Evolutionary conservation across 2,888 invertebrate species (phyloP).

Genomic region (Lycophotia porphyrea): DNA sequence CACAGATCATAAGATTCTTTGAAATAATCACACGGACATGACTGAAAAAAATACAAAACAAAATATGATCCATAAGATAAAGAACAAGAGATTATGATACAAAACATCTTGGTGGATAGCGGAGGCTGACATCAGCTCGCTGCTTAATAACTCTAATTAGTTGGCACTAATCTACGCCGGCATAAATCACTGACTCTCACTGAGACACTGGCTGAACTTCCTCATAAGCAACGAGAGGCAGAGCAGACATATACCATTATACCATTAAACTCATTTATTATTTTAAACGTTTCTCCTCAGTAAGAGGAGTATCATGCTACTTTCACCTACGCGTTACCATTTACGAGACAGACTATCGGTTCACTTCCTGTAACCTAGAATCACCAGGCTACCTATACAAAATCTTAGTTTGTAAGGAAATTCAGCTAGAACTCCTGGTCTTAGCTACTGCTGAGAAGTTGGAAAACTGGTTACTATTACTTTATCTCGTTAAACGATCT

Average conservation of each 20-base stretch:
- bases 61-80: conserved; percentile 1
- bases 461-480: conserved; percentile 3
- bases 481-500: neutral
- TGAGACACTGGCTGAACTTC: neutral
- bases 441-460: too few relatives aligned
- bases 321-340: neutral
- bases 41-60: neutral
- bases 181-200: conserved; percentile 39
- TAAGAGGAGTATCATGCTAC: neutral
- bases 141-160: conserved; percentile 53
- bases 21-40: neutral
- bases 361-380: neutral
- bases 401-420: neutral
- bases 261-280: too few relatives aligned
- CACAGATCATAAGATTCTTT: neutral
- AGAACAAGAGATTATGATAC: conserved; percentile 5
- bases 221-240: neutral
- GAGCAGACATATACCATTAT: neutral
- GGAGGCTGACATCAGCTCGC: conserved; percentile 20
- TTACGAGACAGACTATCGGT: neutral
- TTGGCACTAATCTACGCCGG: conserved; percentile 38
- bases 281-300: too few relatives aligned
- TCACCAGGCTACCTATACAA: neutral
- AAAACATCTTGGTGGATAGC: neutral
- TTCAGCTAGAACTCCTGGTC: neutral